Base-by-base conservation (phyloP, 2,888 invertebrate species). In the Cerastoderma edule region DNA sequence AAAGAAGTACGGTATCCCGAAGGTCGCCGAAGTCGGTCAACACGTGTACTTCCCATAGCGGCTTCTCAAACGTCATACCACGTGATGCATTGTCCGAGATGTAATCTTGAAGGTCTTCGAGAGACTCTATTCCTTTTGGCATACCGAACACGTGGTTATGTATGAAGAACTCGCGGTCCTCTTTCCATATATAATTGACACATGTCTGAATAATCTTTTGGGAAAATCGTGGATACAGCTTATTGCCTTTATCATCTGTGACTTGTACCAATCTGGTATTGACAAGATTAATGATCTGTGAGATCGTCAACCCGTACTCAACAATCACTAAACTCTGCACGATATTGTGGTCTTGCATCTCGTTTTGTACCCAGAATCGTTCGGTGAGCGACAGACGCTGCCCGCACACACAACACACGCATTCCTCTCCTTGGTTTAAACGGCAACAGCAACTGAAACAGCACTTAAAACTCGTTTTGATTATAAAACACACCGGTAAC, bases 1-100 rank as follows among this genome's bases (percentile, higher is more conserved):
- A 88, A 56, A 94, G 88, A 8, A 93, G 89, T 46, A 93, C 91
- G 0, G 94, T 93, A 78, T 93, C 93, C 70, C 91, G 87, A 2
- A 85, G 85, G 28, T 91, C 89, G 4, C 93, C 93, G 80, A 92
- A 93, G 75, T 93, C 91, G 2, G 92, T 90, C 16, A 94, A 81
- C 6, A 94, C 92, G 65, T 93, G 93, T 39, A 94, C 90, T 85
- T 94, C 94, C 94, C 94, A 94, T 8, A 94, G 91, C 0, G 94
- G 94, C 67, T 91, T 91, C 27, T 93, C 92, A 22, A 88, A 78
- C 0, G 93, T 88, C 65, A 94, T 86, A 0, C 93, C 92, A 66
- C 92, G 90, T 4, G 90, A 90, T 60, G 94, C 91, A 72, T 94
- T 90, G 28, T 91, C 87, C 0, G 93, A 92, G 8, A 94, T 89